phyloP scores from a whole-genome alignment of 2,797 vertebrate genomes.

The Pseudotriccus pelzelni region DNA sequence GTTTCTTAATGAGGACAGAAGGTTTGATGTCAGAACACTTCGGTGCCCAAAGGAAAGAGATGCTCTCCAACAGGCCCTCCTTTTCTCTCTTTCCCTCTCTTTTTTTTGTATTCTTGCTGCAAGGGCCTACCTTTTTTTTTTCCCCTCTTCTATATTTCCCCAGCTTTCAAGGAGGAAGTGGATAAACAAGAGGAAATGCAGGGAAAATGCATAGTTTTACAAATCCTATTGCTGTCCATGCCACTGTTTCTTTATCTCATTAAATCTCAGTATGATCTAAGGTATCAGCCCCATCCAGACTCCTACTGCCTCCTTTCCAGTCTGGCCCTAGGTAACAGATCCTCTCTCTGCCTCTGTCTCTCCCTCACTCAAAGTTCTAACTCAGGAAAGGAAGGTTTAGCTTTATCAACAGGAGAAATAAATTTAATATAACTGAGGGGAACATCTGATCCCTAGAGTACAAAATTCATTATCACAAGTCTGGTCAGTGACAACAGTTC shows the following conservation, averaged over 20 bases:
- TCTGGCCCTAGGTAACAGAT: not conserved
- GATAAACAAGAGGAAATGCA: conserved; percentile 19
- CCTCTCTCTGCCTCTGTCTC: not conserved
- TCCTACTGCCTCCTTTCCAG: not conserved
- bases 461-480: not conserved
- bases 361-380: not conserved
- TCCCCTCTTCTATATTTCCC: not conserved
- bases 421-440: not conserved
- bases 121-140: not conserved
- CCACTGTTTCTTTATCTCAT: not conserved
- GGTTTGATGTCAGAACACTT: conserved; percentile 76
- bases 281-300: not conserved
- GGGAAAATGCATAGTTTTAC: not conserved
- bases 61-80: conserved; percentile 23
- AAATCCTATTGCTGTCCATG: not conserved
- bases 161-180: conserved; percentile 8
- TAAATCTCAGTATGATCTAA: not conserved
- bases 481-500: not conserved
- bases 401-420: not conserved
- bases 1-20: conserved; percentile 79
- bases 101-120: conserved; percentile 20
- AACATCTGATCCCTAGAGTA: not conserved
- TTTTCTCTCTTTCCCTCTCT: not conserved
- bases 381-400: not conserved
- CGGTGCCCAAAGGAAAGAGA: conserved; percentile 68